These are phyloP conservation scores for Xyrichtys novacula DNA, from an alignment of 2,797 vertebrate species.

Conservation along the genomic window DNA sequence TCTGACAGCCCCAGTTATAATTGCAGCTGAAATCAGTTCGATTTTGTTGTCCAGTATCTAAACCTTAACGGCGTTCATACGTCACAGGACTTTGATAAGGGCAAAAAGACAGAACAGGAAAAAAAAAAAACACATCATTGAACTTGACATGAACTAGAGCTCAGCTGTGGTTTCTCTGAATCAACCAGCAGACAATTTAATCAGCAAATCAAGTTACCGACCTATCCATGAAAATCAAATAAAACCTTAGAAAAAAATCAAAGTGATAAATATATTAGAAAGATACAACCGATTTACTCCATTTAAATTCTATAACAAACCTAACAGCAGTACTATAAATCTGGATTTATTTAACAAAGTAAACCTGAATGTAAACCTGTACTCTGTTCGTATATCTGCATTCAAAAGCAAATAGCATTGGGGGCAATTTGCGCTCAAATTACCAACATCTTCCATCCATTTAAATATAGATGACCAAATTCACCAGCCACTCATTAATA, in stretches of 20 bases:
- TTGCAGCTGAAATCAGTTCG: no score
- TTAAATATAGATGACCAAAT: background rate
- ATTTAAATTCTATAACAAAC: no score
- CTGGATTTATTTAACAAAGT: no score
- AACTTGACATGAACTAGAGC: slow-evolving; percentile 21
- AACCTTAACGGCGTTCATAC: background rate
- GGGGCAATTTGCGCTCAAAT: no score
- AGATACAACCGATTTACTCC: background rate
- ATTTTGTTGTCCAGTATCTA: no score
- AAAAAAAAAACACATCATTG: slow-evolving; percentile 4
- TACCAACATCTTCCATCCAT: no score
- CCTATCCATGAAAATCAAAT: slow-evolving; percentile 17
- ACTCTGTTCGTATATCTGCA: no score
- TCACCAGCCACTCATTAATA: background rate
- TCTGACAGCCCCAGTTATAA: no score
- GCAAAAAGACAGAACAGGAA: background rate
- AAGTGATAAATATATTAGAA: slow-evolving; percentile 4
- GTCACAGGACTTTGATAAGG: background rate
- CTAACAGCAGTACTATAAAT: no score
- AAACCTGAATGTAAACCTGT: no score
- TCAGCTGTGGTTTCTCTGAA: slow-evolving; percentile 9
- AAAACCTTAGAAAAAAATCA: background rate
- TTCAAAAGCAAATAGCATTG: no score
- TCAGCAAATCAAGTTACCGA: slow-evolving; percentile 17
- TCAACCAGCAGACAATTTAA: slow-evolving; percentile 13